These are phyloP conservation scores for Bombus vancouverensis DNA, from an alignment of 1,140 invertebrate species.

Conservation along the genomic window DNA sequence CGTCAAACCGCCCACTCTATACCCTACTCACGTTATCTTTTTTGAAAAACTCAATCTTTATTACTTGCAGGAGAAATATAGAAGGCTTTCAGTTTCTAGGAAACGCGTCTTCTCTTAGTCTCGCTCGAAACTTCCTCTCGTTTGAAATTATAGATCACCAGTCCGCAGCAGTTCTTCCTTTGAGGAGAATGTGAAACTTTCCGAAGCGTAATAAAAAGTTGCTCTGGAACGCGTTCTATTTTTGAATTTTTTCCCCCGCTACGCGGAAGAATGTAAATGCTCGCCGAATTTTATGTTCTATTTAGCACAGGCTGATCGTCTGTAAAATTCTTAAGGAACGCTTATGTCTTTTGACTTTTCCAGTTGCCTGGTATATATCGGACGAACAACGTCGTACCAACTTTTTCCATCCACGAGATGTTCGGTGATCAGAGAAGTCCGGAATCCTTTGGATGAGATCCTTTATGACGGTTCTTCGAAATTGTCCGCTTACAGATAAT, in stretches of 20 bases:
- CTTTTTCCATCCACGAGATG: background rate
- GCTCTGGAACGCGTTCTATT: background rate
- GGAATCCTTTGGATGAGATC: too few species aligned
- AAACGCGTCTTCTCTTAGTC: background rate
- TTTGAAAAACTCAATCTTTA: conserved; percentile 12
- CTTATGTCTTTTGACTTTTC: background rate
- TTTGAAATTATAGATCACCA: conserved; percentile 51
- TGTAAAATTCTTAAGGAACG: conserved; percentile 20
- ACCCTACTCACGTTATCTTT: background rate
- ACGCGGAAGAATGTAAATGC: conserved; percentile 47
- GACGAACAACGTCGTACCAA: background rate
- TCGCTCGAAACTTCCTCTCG: conserved; percentile 26
- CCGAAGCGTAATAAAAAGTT: conserved; percentile 56
- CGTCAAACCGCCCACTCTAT: background rate
- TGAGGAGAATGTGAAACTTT: conserved; percentile 51
- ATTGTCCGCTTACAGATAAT: too few species aligned
- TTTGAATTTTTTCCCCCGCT: conserved; percentile 22
- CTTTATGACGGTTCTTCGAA: too few species aligned
- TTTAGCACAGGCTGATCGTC: background rate
- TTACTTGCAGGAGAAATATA: conserved; percentile 16
- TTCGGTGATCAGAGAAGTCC: background rate
- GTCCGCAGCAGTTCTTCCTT: conserved; percentile 35
- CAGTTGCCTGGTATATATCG: background rate
- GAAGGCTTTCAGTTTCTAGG: conserved; percentile 27
- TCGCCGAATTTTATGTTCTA: conserved; percentile 41